phyloP scores from a whole-genome alignment of 1,140 invertebrate genomes.

The Drosophila pseudoobscura region DNA sequence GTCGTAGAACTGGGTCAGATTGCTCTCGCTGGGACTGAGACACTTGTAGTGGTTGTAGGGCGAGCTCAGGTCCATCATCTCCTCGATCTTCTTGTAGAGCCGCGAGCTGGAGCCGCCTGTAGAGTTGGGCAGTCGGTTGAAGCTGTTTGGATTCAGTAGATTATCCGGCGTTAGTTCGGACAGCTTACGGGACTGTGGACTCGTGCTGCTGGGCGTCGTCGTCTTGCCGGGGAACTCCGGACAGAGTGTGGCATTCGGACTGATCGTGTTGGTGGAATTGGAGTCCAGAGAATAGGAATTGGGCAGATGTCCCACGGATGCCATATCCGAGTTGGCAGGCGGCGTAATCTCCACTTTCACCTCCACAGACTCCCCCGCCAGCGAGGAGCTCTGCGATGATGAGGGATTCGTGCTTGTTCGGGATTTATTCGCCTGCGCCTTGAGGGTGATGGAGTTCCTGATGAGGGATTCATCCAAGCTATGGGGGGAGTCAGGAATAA shows the following conservation, averaged over 20 bases:
- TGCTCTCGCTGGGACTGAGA: slow-evolving; percentile 87
- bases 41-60: slow-evolving; percentile 89
- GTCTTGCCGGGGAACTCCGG: slow-evolving; percentile 74
- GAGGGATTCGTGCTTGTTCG: slow-evolving; percentile 81
- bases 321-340: slow-evolving; percentile 66
- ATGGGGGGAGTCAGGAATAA: neutral
- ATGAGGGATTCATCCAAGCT: slow-evolving; percentile 86
- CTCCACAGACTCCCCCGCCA: slow-evolving; percentile 79
- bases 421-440: slow-evolving; percentile 77
- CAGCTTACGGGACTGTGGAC: slow-evolving; percentile 74
- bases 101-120: slow-evolving; percentile 74
- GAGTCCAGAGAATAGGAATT: slow-evolving; percentile 82
- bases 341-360: slow-evolving; percentile 83
- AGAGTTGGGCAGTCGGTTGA: slow-evolving; percentile 78
- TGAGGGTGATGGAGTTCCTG: slow-evolving; percentile 73
- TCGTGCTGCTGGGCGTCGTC: slow-evolving; percentile 63
- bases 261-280: slow-evolving; percentile 77
- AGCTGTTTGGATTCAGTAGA: slow-evolving; percentile 76
- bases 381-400: slow-evolving; percentile 80
- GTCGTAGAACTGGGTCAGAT: slow-evolving; percentile 83
- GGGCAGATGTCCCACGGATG: slow-evolving; percentile 59
- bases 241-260: slow-evolving; percentile 74
- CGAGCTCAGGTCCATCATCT: slow-evolving; percentile 87
- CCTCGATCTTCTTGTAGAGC: slow-evolving; percentile 82
- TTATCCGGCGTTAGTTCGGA: slow-evolving; percentile 76